Evolutionary conservation across 2,113 vertebrate genomes (phyloP).

Genomic region (Phrynosoma blainvillii): DNA sequence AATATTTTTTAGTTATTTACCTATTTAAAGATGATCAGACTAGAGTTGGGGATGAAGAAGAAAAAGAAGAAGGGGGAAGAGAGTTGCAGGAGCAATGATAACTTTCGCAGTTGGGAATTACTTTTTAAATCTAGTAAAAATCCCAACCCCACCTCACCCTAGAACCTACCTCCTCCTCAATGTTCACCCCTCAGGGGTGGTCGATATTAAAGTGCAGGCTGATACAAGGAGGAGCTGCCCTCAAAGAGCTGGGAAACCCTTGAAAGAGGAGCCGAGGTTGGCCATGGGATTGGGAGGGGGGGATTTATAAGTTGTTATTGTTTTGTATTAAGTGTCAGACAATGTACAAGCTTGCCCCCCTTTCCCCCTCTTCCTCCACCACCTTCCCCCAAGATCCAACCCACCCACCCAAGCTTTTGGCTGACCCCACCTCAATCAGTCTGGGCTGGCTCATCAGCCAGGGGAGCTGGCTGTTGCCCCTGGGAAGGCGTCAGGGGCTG

Average conservation of each 20-base stretch:
- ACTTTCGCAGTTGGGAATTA: constrained; percentile 9
- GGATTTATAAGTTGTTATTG: no score
- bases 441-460: constrained; percentile 14
- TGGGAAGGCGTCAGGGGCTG: constrained; percentile 39
- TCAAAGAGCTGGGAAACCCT: background rate
- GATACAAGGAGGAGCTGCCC: background rate
- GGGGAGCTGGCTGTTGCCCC: constrained; percentile 35
- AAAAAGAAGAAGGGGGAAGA: no score
- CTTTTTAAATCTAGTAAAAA: constrained; percentile 3
- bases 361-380: background rate
- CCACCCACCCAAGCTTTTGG: background rate
- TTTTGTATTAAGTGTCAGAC: background rate
- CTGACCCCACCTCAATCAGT: background rate
- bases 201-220: constrained; percentile 37
- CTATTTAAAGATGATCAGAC: constrained; percentile 17
- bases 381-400: background rate
- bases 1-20: background rate
- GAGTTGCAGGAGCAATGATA: constrained; percentile 4
- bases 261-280: background rate
- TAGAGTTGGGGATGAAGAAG: background rate
- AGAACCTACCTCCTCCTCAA: background rate
- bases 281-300: background rate
- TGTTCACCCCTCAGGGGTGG: constrained; percentile 33
- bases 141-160: background rate
- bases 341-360: constrained; percentile 1